Conservation (phyloP, 2,113 vertebrate genomes). For the Mystacornis crossleyi region DNA sequence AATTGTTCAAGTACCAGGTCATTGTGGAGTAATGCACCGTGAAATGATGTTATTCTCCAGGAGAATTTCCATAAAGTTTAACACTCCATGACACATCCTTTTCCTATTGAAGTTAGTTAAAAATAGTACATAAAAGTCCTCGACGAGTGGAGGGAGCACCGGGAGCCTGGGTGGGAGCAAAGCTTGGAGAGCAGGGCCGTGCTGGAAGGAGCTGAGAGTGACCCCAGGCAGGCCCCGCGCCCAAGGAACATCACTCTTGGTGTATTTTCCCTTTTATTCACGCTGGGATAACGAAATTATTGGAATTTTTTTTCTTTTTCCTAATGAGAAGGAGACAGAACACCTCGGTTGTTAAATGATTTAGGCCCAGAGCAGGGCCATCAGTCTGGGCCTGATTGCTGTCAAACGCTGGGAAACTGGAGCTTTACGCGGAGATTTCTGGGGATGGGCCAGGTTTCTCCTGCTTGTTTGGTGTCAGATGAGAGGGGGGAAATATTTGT, state of each 20-base stretch:
- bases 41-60: slow-evolving; percentile 80
- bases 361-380: slow-evolving; percentile 83
- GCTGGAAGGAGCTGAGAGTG: slow-evolving; percentile 4
- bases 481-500: slow-evolving; percentile 38
- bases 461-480: slow-evolving; percentile 53
- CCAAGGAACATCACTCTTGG: slow-evolving; percentile 80
- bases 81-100: slow-evolving; percentile 74
- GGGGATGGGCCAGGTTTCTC: slow-evolving; percentile 76
- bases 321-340: slow-evolving; percentile 91
- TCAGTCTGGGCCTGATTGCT: slow-evolving; percentile 89
- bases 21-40: slow-evolving; percentile 76
- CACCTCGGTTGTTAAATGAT: slow-evolving; percentile 83
- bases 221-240: slow-evolving; percentile 35
- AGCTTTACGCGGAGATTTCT: slow-evolving; percentile 86
- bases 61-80: slow-evolving; percentile 82
- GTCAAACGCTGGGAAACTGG: slow-evolving; percentile 82
- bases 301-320: slow-evolving; percentile 69
- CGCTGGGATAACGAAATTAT: slow-evolving; percentile 87
- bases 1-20: slow-evolving; percentile 80
- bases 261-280: slow-evolving; percentile 83
- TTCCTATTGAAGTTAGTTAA: slow-evolving; percentile 63
- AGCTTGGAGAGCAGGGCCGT: neutral
- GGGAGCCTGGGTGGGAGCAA: neutral
- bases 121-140: slow-evolving; percentile 60
- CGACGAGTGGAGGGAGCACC: neutral